A percentile compares a stretch with the other conserved stretches of the same genome.
Conservation (phyloP, 2,113 vertebrate genomes). For the Oxyruncus cristatus region DNA sequence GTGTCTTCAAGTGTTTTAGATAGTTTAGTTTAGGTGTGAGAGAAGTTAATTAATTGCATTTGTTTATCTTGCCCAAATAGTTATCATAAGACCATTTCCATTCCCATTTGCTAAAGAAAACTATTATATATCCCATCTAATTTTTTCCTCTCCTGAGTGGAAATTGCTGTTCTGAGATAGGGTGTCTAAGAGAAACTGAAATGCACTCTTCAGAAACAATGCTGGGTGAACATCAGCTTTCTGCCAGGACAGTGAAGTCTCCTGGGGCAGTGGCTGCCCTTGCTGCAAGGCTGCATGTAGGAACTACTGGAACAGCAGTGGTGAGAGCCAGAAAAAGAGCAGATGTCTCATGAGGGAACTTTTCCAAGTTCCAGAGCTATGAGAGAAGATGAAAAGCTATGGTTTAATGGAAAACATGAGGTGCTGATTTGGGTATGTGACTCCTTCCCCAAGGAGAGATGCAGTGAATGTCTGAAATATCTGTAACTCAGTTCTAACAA, state of each 20-base stretch:
- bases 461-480: background rate
- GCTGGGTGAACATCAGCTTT: background rate
- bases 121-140: background rate
- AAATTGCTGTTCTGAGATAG: background rate
- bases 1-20: background rate
- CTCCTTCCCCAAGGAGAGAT: background rate
- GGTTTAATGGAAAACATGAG: background rate
- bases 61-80: background rate
- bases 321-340: background rate
- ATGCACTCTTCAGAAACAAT: background rate
- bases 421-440: background rate
- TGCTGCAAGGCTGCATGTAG: rapidly evolving
- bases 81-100: background rate
- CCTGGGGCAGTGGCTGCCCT: background rate
- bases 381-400: background rate
- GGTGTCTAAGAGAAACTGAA: background rate
- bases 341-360: background rate
- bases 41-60: background rate
- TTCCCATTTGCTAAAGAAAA: background rate
- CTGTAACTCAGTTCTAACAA: background rate
- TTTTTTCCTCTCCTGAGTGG: background rate
- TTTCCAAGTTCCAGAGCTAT: background rate
- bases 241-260: background rate
- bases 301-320: background rate
- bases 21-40: background rate